phyloP scores from a whole-genome alignment of 2,113 vertebrate genomes.

The Alligator mississippiensis region DNA sequence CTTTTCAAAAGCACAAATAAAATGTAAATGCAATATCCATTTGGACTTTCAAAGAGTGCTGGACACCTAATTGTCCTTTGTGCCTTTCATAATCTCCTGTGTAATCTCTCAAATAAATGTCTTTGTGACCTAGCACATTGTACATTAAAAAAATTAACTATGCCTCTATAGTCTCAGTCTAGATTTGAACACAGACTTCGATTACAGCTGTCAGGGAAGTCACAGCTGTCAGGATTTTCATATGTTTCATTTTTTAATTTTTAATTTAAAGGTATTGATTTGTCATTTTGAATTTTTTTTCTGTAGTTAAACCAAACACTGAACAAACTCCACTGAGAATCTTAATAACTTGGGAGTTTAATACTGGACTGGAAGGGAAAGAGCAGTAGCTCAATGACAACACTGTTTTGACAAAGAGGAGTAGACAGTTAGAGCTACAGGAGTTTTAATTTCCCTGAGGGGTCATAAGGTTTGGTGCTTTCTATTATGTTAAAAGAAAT shows the following conservation, averaged over 20 bases:
- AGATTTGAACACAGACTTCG: slow-evolving; percentile 5
- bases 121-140: neutral
- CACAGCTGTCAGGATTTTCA: neutral
- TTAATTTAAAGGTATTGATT: slow-evolving; percentile 33
- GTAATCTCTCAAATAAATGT: neutral
- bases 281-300: slow-evolving; percentile 49
- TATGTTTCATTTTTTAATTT: neutral
- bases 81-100: slow-evolving; percentile 1
- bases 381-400: neutral
- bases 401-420: slow-evolving; percentile 34
- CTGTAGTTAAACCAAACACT: slow-evolving; percentile 9
- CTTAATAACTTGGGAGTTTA: slow-evolving; percentile 6
- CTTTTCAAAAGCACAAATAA: neutral
- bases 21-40: neutral
- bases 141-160: neutral
- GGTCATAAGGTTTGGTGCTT: slow-evolving; percentile 47
- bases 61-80: slow-evolving; percentile 24
- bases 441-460: slow-evolving; percentile 61
- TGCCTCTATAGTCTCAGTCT: neutral
- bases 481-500: slow-evolving; percentile 55
- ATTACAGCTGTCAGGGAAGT: neutral
- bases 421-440: slow-evolving; percentile 40
- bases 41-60: slow-evolving; percentile 12
- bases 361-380: neutral
- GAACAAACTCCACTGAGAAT: neutral